These are phyloP conservation scores for Agriopis aurantiaria DNA, from an alignment of 2,888 invertebrate genomes.

Conservation along the genomic window DNA sequence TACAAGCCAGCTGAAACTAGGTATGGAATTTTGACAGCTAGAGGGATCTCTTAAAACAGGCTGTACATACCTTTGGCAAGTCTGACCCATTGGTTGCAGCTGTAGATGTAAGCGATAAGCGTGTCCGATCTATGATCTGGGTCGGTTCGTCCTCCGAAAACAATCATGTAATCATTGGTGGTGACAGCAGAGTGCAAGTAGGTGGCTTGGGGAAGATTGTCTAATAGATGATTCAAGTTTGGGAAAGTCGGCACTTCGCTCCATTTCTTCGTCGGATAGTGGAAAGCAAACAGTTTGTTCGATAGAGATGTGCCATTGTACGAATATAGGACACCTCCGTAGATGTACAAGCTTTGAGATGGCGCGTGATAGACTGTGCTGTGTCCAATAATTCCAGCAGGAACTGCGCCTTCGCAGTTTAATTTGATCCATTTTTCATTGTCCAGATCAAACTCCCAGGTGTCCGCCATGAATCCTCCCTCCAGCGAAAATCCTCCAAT, in stretches of 20 bases:
- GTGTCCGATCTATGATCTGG: constrained; percentile 91
- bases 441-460: constrained; percentile 94
- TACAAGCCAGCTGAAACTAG: too few relatives aligned
- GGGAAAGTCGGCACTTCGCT: constrained; percentile 91
- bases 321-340: constrained; percentile 93
- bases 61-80: constrained; percentile 84
- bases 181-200: constrained; percentile 96
- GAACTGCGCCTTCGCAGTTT: constrained; percentile 90
- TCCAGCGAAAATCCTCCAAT: constrained; percentile 95
- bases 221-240: constrained; percentile 86
- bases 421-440: constrained; percentile 91
- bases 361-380: constrained; percentile 94
- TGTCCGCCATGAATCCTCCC: constrained; percentile 90
- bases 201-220: constrained; percentile 90
- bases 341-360: constrained; percentile 94
- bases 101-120: constrained; percentile 94
- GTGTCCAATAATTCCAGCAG: constrained; percentile 95
- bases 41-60: too few relatives aligned
- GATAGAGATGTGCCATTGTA: constrained; percentile 91
- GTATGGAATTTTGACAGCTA: too few relatives aligned
- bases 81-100: constrained; percentile 95
- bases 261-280: constrained; percentile 92
- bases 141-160: constrained; percentile 94
- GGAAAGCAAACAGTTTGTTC: constrained; percentile 92
- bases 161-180: constrained; percentile 95